Evolutionary conservation across 2,888 invertebrate genomes (phyloP).

Genomic region (Diaprepes abbreviatus): DNA sequence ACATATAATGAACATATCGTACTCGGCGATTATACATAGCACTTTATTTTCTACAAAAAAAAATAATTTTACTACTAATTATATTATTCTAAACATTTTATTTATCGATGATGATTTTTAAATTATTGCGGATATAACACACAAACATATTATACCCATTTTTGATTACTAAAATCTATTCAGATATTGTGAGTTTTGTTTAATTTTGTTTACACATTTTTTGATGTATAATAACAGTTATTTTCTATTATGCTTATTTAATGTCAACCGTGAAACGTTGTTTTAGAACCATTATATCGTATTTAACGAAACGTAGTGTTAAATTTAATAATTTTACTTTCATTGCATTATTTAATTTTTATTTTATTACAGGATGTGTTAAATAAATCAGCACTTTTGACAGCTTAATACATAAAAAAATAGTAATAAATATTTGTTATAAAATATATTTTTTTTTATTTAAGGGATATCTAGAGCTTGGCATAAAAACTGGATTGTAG

Average conservation of each 20-base stretch:
- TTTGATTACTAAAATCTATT: constrained; percentile 4
- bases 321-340: constrained; percentile 10
- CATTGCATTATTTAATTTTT: not conserved
- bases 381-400: not conserved
- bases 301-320: constrained; percentile 11
- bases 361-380: constrained; percentile 7
- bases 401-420: not conserved
- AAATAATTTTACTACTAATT: too few relatives aligned
- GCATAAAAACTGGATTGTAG: too few relatives aligned
- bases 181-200: constrained; percentile 14
- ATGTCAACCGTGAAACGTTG: constrained; percentile 5
- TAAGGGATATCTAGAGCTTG: too few relatives aligned
- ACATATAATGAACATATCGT: too few relatives aligned
- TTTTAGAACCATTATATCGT: constrained; percentile 15
- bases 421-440: too few relatives aligned
- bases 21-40: too few relatives aligned
- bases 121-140: constrained; percentile 15
- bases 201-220: constrained; percentile 9
- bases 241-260: constrained; percentile 10
- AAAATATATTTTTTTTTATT: too few relatives aligned
- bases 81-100: too few relatives aligned
- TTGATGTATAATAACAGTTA: constrained; percentile 5
- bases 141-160: not conserved
- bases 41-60: too few relatives aligned
- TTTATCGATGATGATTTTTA: not conserved